These are phyloP conservation scores for Ernsta delagoae DNA, from an alignment of 2,888 invertebrate species.

Conservation along the genomic window DNA sequence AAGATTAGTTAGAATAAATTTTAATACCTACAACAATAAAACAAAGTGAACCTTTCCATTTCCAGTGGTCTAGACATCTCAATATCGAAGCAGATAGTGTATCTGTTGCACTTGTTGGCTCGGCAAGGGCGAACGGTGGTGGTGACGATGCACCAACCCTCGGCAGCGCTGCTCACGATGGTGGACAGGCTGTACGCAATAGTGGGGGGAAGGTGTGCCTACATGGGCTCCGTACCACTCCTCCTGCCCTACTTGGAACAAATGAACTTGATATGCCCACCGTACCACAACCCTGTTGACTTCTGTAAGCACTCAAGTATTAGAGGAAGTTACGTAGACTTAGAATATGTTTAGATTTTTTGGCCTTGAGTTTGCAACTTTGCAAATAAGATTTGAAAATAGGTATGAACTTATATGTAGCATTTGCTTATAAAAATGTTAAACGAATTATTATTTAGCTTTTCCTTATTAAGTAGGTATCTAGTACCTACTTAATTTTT, in stretches of 20 bases:
- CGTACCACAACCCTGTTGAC: conserved; percentile 96
- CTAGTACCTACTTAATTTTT: no score
- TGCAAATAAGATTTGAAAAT: no score
- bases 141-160: conserved; percentile 96
- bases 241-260: conserved; percentile 91
- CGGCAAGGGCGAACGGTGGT: conserved; percentile 93
- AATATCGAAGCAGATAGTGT: conserved; percentile 92
- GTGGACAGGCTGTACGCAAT: conserved; percentile 95
- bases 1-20: no score
- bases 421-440: no score
- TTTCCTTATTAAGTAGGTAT: no score
- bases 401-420: no score
- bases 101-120: conserved; percentile 92
- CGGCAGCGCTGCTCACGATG: conserved; percentile 93
- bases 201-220: conserved; percentile 91
- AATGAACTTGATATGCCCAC: conserved; percentile 90
- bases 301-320: conserved; percentile 87
- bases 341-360: no score
- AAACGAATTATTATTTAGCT: no score
- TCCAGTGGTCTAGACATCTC: conserved; percentile 81
- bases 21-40: no score
- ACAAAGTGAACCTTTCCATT: no score
- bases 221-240: conserved; percentile 90
- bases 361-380: no score
- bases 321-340: no score